Conservation (phyloP, 2,113 vertebrate species). For the Oncorhynchus nerka region DNA sequence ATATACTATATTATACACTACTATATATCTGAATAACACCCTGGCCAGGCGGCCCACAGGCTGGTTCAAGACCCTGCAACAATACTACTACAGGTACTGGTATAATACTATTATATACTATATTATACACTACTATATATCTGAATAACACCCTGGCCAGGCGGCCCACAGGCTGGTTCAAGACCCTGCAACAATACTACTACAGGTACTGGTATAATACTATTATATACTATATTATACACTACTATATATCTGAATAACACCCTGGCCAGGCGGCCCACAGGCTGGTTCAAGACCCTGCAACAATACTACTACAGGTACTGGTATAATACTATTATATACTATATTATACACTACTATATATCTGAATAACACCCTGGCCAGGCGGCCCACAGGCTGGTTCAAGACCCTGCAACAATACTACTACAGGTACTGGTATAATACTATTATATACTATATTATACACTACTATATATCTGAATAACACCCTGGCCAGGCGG, state of each 20-base stretch:
- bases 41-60: constrained; percentile 70
- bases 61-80: constrained; percentile 85
- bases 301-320: constrained; percentile 87
- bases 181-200: constrained; percentile 84
- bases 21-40: constrained; percentile 75
- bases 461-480: constrained; percentile 53
- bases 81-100: constrained; percentile 88
- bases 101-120: too few species aligned
- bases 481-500: constrained; percentile 72
- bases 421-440: constrained; percentile 88
- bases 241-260: constrained; percentile 68
- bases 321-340: too few species aligned
- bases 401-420: constrained; percentile 83
- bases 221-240: too few species aligned
- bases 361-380: constrained; percentile 76
- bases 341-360: too few species aligned
- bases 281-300: constrained; percentile 86
- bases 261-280: constrained; percentile 73
- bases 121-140: too few species aligned
- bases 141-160: constrained; percentile 78
- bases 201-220: constrained; percentile 83
- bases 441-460: too few species aligned
- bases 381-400: constrained; percentile 81
- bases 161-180: constrained; percentile 85
- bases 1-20: too few species aligned